Evolutionary conservation across 2,113 vertebrate genomes (phyloP), one percentile per base, ranked within the genome.

Genomic region (Myotis davidii): DNA sequence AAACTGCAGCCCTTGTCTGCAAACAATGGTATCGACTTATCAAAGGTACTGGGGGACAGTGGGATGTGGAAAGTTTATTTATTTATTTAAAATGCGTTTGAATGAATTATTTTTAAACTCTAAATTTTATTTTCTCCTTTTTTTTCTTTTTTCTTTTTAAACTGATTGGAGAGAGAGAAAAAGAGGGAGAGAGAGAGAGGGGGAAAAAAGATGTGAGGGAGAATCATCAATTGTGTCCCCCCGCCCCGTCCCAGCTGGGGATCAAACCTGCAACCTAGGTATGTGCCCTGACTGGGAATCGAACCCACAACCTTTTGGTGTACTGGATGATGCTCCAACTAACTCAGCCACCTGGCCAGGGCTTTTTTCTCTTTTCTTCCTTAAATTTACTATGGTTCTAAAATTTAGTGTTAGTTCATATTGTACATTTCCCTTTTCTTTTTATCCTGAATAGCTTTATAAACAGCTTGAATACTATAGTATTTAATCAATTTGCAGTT

Each of bases 11-110:
- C 34, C 99, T 99, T 6, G 99, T 99, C 89, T 99, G 99, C 97
- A 99, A 99, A 95, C 99, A 99, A 98, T 99, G 99, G 99, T 99
- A 99, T 96, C 99, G 99, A 78, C 99, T 99, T 48, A 99, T 99
- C 98, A 99, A 99, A 99, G 99, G 99, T 99, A 98, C 14, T 48
- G 61, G 79, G 34, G 56, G 56, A 59, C 56, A 59, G 23, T 25
- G 56, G 56, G 27, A 1, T 20, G 59, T 7, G 20, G 23, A 69
- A 56, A 21, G n/a, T 3, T 37, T 29, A 32, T 64, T 32, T 59
- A 14, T 27, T 25, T 76, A 45, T 59, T 90, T 84, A 34, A 61
- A 74, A 54, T 85, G 14, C 85, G 3, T 59, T 74, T 67, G 76
- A 78, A 39, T 76, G 37, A 21, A n/a, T 78, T 84, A 37, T 42